Base-by-base conservation (phyloP, 2,797 vertebrate species). In the Darevskia mixta region DNA sequence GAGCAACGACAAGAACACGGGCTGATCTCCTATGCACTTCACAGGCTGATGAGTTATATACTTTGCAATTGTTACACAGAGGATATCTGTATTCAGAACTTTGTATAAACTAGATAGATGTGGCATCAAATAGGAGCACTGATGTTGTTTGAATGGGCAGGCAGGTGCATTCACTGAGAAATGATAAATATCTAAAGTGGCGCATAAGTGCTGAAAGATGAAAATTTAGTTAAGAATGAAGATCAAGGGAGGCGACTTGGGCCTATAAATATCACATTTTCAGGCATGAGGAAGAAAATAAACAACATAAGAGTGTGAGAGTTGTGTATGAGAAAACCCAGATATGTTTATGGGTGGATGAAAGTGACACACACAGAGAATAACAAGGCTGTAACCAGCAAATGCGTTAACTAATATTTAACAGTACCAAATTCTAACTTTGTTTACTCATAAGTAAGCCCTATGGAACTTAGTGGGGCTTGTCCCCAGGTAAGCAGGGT, bases 21-120 rank as follows among this genome's bases (percentile, higher is more conserved):
- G 27, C 35, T 41, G 35, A 72, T 17, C n/a, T 27, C 23, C 15
- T 0, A 0, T 38, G n/a, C 43, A 64, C 77, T 35, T 5, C 0
- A 0, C 41, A 83, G 25, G 1, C 8, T 29, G 35, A 83, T 45
- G n/a, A 38, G 43, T 71, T 69, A 78, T 32, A 41, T 45, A 45
- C 23, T 17, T 90, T 45, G 13, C 8, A 45, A 18, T 35, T n/a
- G 20, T 25, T 73, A 3, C 13, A 15, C 27, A 71, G 11, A 49
- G 49, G 11, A 49, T 15, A 49, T 49, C 45, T 49, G 45, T 35
- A 72, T 79, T 20, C 78, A 7, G 61, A 72, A 10, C 11, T 27
- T 61, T 84, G n/a, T 78, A 72, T 32, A 55, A 41, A 79, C 17
- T 32, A 55, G 4, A 41, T 2, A 43, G 66, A 29, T 81, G 29